phyloP scores from a whole-genome alignment of 2,888 invertebrate species.

The Neoaliturus tenellus region DNA sequence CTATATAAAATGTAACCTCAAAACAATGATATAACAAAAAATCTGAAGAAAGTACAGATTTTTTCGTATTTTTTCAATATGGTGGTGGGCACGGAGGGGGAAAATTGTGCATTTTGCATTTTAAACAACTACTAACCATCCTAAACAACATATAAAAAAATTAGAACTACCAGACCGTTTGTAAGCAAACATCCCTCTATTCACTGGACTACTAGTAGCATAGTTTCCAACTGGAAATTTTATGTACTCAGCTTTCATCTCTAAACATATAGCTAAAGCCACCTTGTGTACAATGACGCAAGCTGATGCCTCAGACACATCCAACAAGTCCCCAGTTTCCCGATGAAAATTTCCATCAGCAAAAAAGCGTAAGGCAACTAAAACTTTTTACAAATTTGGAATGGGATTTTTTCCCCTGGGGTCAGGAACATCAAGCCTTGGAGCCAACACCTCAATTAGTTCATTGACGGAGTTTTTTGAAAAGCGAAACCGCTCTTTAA shows the following conservation, averaged over 20 bases:
- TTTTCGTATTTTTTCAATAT: too few relatives aligned
- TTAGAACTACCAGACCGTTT: too few relatives aligned
- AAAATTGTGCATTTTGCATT: too few relatives aligned
- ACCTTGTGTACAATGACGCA: background rate
- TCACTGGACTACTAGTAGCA: too few relatives aligned
- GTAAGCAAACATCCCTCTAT: too few relatives aligned
- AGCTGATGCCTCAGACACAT: background rate
- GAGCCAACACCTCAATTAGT: background rate
- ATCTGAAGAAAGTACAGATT: too few relatives aligned
- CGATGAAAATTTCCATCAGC: conserved; percentile 16
- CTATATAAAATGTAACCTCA: too few relatives aligned
- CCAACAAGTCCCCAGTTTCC: background rate
- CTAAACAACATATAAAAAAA: too few relatives aligned
- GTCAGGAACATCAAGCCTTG: background rate
- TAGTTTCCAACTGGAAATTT: too few relatives aligned
- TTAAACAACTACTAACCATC: too few relatives aligned
- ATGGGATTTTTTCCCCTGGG: background rate
- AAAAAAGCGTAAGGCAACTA: conserved; percentile 1
- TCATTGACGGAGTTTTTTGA: background rate
- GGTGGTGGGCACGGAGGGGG: too few relatives aligned
- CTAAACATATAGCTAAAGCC: background rate
- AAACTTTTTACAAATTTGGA: conserved; percentile 24
- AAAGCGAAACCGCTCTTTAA: background rate
- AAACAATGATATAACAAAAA: too few relatives aligned
- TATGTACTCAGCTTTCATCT: background rate